Percentiles rank a stretch among this genome's conserved stretches.
These are phyloP conservation scores for Andrena fulva DNA, from an alignment of 2,888 invertebrate genomes.

Conservation along the genomic window DNA sequence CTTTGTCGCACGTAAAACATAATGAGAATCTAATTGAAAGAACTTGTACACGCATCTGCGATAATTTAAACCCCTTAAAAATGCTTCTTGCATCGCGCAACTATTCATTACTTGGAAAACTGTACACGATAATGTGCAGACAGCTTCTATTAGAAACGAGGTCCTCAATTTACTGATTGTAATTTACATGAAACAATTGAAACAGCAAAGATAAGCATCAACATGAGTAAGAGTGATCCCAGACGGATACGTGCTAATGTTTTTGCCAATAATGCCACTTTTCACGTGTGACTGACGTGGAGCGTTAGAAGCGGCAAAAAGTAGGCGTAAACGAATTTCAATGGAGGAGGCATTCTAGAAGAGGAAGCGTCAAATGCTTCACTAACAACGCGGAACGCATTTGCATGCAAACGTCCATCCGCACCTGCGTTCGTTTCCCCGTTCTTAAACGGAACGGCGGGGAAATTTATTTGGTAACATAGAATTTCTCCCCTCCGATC, in stretches of 20 bases:
- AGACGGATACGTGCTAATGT: not conserved
- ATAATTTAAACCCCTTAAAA: too few species aligned
- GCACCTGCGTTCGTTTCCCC: constrained; percentile 36
- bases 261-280: not conserved
- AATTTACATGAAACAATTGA: too few species aligned
- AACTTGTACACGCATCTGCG: too few species aligned
- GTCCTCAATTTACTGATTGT: too few species aligned
- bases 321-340: constrained; percentile 43
- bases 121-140: too few species aligned
- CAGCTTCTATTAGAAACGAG: too few species aligned
- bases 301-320: constrained; percentile 17
- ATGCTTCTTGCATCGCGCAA: too few species aligned
- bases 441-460: constrained; percentile 13
- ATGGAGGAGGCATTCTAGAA: constrained; percentile 33
- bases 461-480: constrained; percentile 18
- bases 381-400: constrained; percentile 56
- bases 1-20: too few species aligned
- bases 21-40: too few species aligned
- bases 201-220: too few species aligned
- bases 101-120: too few species aligned
- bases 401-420: constrained; percentile 54
- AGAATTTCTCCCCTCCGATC: not conserved
- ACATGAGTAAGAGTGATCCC: too few species aligned
- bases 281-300: not conserved
- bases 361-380: constrained; percentile 51